Base-by-base conservation (phyloP, 1,140 invertebrate genomes). In the Thaumetopoea pityocampa region DNA sequence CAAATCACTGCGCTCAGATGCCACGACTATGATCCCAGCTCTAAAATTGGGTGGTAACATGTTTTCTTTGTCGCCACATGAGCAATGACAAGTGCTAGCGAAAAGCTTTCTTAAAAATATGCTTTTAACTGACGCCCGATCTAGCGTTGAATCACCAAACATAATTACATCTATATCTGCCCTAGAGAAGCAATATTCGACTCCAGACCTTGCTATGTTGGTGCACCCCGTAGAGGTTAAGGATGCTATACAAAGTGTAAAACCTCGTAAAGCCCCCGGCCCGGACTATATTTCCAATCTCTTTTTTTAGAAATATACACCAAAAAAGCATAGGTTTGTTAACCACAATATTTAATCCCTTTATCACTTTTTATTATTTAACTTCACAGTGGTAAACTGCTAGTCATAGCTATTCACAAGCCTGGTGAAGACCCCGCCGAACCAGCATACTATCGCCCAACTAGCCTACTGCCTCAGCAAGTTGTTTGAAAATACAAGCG, bases 391-490 rank as follows among this genome's bases (percentile, higher is more conserved):
- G 3, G 5, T 47, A 52, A 32, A 5, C 7, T 4, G 34, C 50
- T 4, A 52, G 28, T 42, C 4, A 41, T 46, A 3, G 26, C 50
- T 7, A 27, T 46, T 5, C 34, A 22, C n/a, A 52, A 52, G 19
- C 27, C 50, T 3, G 43, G 50, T 7, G 47, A 52, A 27, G 17
- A 42, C 19, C 17, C 5, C 8, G 27, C 4, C 30, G 30, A 5
- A 10, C 12, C 4, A 41, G 11, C n/a, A n/a, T n/a, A n/a, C 20
- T 51, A 45, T 23, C 30, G 32, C 2, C 50, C 43, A 9, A 53
- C 47, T 6, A 52, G 50, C 12, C 11, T 52, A n/a, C 18, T 52
- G 17, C 14, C 8, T 52, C 11, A 22, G 50, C 14, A 52, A 52
- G 20, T 14, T 53, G 5, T 43, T 52, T 16, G 50, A 52, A 29